Base-by-base conservation (phyloP, 1,140 invertebrate species). In the Drosophila serrata region DNA sequence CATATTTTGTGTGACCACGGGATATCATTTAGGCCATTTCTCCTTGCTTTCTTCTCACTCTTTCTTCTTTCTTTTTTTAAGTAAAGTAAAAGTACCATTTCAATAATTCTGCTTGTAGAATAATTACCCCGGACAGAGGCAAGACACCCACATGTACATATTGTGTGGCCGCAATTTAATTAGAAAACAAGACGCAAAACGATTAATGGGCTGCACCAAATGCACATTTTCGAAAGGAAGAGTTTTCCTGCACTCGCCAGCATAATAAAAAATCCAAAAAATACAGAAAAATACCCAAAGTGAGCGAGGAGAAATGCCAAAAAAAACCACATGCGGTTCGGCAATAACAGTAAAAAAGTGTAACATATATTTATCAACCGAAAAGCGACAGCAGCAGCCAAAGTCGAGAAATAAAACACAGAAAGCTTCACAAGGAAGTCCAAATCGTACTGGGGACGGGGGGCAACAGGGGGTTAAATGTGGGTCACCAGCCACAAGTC, bases 321-420 rank as follows among this genome's bases (percentile, higher is more conserved):
- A 72, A 78, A 69, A 72, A 78, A 69, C 75, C 74, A 78, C 75
- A 78, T 77, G 75, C 75, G 75, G 75, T 70, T 69, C 73, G 70
- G 62, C 75, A 79, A 79, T 79, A 79, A 79, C 75, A 78, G 75
- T 79, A 79, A 79, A 79, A 79, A 79, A 79, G 75, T 79, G 75
- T 79, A 79, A 79, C 75, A 79, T 79, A 79, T 79, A 79, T 79
- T 79, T 79, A 79, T 79, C 75, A 79, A 77, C 75, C 51, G 45
- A 76, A 69, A 68, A 77, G 49, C 72, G 73, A 75, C 72, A 77
- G 62, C 60, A 35, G 31, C 49, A 27, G 13, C 45, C 15, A 73
- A 24, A 73, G 43, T n/a, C 33, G 27, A 49, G 53, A 56, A 65
- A 75, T 45, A 67, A 67, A 59, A 60, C 62, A 69, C 74, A 56